Evolutionary conservation across 1,140 invertebrate genomes (phyloP).

Genomic region (Micrasema longulum): DNA sequence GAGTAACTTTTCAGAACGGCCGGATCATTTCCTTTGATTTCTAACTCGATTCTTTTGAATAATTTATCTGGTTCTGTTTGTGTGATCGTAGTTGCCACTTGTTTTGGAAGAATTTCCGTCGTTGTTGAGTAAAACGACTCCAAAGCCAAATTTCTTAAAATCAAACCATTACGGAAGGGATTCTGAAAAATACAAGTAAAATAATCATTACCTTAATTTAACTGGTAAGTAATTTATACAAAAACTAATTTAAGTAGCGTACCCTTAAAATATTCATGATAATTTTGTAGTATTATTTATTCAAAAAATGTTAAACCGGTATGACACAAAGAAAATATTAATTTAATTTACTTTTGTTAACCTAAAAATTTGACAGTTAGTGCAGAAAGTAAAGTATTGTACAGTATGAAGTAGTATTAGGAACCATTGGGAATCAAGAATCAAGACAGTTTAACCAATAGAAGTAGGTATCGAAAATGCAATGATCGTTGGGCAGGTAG

Average conservation of each 20-base stretch:
- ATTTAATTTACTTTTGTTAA: constrained; percentile 8
- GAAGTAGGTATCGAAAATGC: no score
- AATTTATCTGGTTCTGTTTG: constrained; percentile 76
- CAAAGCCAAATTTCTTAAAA: constrained; percentile 15
- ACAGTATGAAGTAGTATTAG: neutral
- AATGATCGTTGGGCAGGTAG: no score
- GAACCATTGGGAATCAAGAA: no score
- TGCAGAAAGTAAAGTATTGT: neutral
- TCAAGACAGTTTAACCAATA: no score
- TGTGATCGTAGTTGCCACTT: neutral
- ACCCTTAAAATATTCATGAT: constrained; percentile 27
- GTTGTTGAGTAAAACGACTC: constrained; percentile 28
- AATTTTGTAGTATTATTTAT: neutral
- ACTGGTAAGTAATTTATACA: neutral
- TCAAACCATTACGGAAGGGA: constrained; percentile 22
- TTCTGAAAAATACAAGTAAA: constrained; percentile 46
- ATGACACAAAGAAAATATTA: no score
- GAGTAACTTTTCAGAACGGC: constrained; percentile 90
- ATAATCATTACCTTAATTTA: neutral
- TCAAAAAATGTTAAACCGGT: no score
- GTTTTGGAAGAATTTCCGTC: neutral
- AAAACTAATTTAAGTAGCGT: constrained; percentile 5
- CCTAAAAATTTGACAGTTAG: neutral
- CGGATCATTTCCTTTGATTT: constrained; percentile 87
- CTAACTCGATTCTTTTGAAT: constrained; percentile 86